A percentile compares a stretch with the other conserved stretches of the same genome.
Conservation (phyloP, 2,797 vertebrate genomes). For the Acanthurus lineatus region DNA sequence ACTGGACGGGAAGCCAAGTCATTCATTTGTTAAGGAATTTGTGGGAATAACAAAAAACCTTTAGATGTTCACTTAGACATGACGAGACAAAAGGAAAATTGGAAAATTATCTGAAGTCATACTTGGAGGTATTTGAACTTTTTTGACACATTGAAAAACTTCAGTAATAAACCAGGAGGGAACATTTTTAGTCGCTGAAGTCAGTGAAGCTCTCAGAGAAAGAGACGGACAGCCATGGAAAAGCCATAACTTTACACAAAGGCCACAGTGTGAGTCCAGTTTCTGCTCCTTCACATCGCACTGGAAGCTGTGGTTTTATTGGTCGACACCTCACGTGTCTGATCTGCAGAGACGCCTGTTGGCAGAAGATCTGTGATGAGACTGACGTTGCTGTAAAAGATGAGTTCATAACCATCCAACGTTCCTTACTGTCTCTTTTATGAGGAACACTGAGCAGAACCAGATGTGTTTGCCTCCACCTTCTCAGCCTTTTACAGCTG, state of each 20-base stretch:
- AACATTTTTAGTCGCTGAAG: conserved; percentile 58
- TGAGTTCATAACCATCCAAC: conserved; percentile 22
- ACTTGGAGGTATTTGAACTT: conserved; percentile 22
- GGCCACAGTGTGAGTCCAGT: neutral
- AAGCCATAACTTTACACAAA: conserved; percentile 23
- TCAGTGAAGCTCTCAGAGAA: conserved; percentile 25
- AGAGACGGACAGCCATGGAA: conserved; percentile 28
- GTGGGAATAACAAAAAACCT: conserved; percentile 15
- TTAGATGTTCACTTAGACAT: neutral
- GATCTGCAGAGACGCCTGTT: conserved; percentile 11
- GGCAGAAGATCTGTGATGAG: conserved; percentile 9
- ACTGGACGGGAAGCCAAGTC: too few species aligned
- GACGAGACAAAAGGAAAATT: conserved; percentile 4
- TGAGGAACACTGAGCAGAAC: conserved; percentile 64
- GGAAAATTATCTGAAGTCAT: conserved; percentile 23
- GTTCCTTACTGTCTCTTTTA: conserved; percentile 24
- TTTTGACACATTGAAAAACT: conserved; percentile 23
- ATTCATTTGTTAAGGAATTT: conserved; percentile 12
- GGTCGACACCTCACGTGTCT: conserved; percentile 27
- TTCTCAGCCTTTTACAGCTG: conserved; percentile 2
- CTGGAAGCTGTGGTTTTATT: conserved; percentile 38
- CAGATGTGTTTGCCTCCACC: conserved; percentile 60
- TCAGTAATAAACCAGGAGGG: conserved; percentile 11
- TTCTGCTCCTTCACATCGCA: conserved; percentile 42
- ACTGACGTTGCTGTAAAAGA: conserved; percentile 15